phyloP scores from a whole-genome alignment of 1,140 invertebrate species.

The Meloidogyne hapla region DNA sequence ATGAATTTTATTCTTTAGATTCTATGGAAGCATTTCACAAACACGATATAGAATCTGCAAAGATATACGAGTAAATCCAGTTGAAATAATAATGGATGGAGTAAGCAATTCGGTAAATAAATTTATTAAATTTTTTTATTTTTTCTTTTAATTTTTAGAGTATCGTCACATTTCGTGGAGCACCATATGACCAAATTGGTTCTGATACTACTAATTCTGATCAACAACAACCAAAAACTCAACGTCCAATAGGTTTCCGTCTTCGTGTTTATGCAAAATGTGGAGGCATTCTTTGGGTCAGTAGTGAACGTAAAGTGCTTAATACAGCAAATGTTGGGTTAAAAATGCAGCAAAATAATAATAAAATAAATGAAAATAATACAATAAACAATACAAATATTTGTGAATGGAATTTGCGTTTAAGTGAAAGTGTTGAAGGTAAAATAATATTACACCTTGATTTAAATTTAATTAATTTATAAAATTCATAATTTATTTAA shows the following conservation, averaged over 20 bases:
- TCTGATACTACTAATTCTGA: slow-evolving; percentile 35
- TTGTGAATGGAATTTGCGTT: background rate
- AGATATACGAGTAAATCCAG: slow-evolving; percentile 12
- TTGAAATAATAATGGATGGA: slow-evolving; percentile 21
- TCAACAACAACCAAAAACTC: background rate
- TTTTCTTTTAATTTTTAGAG: slow-evolving; percentile 35
- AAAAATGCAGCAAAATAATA: background rate
- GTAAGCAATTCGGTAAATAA: background rate
- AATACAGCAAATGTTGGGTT: slow-evolving; percentile 15
- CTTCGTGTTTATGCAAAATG: slow-evolving; percentile 47
- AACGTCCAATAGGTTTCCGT: slow-evolving; percentile 45
- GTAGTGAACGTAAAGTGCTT: slow-evolving; percentile 34
- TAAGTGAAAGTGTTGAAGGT: slow-evolving; percentile 5
- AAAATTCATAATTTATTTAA: too few species aligned
- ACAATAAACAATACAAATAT: background rate
- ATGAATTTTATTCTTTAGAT: background rate
- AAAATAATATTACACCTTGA: too few species aligned
- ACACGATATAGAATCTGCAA: slow-evolving; percentile 14
- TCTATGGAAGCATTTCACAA: background rate
- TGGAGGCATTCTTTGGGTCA: slow-evolving; percentile 54
- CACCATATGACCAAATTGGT: slow-evolving; percentile 48
- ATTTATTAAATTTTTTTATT: background rate
- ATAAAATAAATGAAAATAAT: background rate
- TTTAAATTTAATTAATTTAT: too few species aligned
- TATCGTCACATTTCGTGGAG: slow-evolving; percentile 49